Base-by-base conservation (phyloP, 2,888 invertebrate species). In the Cinara cedri region DNA sequence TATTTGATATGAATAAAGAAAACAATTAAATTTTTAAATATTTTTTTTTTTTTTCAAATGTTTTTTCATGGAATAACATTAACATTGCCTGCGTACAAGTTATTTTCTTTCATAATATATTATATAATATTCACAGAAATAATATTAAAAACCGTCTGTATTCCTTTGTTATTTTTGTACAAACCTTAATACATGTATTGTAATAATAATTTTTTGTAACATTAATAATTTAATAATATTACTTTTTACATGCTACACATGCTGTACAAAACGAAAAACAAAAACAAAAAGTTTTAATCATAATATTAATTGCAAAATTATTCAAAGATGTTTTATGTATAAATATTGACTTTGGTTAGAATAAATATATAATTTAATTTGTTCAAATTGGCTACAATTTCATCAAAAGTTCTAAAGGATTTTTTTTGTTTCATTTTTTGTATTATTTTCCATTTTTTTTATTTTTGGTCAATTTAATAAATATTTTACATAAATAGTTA, bases 401-500 rank as follows among this genome's bases (percentile, higher is more conserved):
- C 70, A 49, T 78, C 49, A 60, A 34, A 49, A 34, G 57, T 78
- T 78, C 76, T 76, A 76, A 66, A 76, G 76, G 76, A 66, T 51
- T 76, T 26, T 42, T 49, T 72, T 62, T 46, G 49, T 55, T 34
- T 34, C 6, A 34, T 34, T 26, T 42, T 74, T 62, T 72, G n/a
- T n/a, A n/a, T n/a, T n/a, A n/a, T n/a, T n/a, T n/a, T n/a, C n/a
- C n/a, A n/a, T 72, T 72, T 55, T 46, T 68, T 63, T 68, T 9
- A 21, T 70, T 78, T 78, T 78, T 78, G 70, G 70, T 78, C 78
- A 78, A 78, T 68, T 68, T 68, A 34, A 78, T 78, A 68, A 78
- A 78, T 78, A 78, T 68, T 78, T 78, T 78, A 78, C 78, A 78
- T 70, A 57, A 70, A 78, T 78, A 78, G 51, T 78, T 78, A 78